Base-by-base conservation (phyloP, 2,113 vertebrate species). In the Microcebus jonahi region DNA sequence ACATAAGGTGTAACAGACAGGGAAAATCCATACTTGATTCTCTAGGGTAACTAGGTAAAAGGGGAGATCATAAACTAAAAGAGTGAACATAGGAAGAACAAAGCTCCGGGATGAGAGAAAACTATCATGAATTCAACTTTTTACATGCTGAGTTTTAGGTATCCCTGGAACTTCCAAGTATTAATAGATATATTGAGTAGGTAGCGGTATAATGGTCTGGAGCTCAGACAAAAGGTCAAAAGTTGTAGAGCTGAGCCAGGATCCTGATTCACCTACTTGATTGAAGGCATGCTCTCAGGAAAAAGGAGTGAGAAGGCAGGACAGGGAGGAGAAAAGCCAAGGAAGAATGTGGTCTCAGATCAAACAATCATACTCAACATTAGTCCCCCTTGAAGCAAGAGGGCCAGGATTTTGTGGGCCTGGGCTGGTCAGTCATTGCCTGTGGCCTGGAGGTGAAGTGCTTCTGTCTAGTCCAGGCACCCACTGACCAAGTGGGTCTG, bases 341-440 rank as follows among this genome's bases (percentile, higher is more conserved):
- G 36, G 80, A 83, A 84, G 45, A 23, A 48, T 3, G 23, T 13
- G 8, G 53, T 6, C 59, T 39, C 57, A 10, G 23, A 21, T 42
- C 15, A 85, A 88, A 83, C 25, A 31, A 15, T 1, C 2, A 8
- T 36, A 48, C 7, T 11, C 91, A 84, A 50, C 0, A 2, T 25
- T 1, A 34, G 42, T 31, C 15, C 61, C n/a, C 27, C 20, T 21
- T 31, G 48, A 79, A 87, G 55, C 73, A 87, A 79, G 61, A 85
- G 6, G 79, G 77, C 8, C 2, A 39, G 20, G 6, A 36, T 11
- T 42, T 34, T 2, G 13, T 29, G 6, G 0, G 2, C 23, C 65
- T 61, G 42, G 39, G 31, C 15, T 0, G 12, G 29, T 11, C 17
- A n/a, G 59, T 23, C 20, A 65, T 2, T 25, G 42, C 14, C 34